Base-by-base conservation (phyloP, 2,113 vertebrate genomes). In the Cricetomys ansorgei region DNA sequence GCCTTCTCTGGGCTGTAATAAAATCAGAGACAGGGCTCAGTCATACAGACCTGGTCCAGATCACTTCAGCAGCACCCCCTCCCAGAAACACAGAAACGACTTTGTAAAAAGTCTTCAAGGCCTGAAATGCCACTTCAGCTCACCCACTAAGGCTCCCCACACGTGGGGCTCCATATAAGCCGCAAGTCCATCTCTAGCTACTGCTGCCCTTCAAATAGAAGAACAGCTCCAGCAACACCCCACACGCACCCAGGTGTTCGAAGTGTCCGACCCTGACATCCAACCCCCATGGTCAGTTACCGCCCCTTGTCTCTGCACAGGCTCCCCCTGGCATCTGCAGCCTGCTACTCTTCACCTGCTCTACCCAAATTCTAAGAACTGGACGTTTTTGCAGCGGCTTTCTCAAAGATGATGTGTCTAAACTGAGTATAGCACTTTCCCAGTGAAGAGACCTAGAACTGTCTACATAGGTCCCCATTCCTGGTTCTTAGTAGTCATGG, bases 111-210 rank as follows among this genome's bases (percentile, higher is more conserved):
- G 64, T 43, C 86, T 67, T 96, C 95, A 94, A 97, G 95, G 96
- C 93, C 89, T 96, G 88, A 92, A 97, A 89, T 50, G 84, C 85
- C 80, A 94, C 98, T 96, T 23, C 95, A 97, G 95, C 92, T 88
- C 48, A 55, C 57, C 50, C 94, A 97, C 69, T n/a, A n/a, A n/a
- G n/a, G n/a, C 69, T 92, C 88, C 91, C 92, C 64, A 90, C 23
- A 29, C 6, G 37, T 55, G 55, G 29, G 70, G 40, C 17, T 45
- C 55, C n/a, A n/a, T 69, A 10, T 19, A 89, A 89, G 85, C 1
- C 65, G 73, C 11, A 5, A 5, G 13, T 72, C 15, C 25, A 48
- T 43, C 64, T 81, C 37, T 17, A 70, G 50, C 45, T 34, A 45
- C 37, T 76, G 31, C 65, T 88, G 37, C n/a, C 45, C 43, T 77